Evolutionary conservation across 37 sponge, comb jelly and placozoan genomes (phyloP), one percentile per base, ranked within the genome.

Genomic region (Mnemiopsis leidyi): DNA sequence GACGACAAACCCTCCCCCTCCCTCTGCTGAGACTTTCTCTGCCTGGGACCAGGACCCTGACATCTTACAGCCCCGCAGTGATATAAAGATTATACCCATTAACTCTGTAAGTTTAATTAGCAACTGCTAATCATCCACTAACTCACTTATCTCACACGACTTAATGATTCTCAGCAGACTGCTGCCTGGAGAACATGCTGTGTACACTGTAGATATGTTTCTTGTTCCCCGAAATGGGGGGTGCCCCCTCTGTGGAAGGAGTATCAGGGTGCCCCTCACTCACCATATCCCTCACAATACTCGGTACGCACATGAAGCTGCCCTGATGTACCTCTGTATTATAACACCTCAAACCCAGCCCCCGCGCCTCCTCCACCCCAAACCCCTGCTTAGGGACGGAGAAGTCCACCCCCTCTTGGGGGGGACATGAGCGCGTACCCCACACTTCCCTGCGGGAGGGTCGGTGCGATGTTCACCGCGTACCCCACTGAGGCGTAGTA

Each of bases 261-360:
- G 25, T 71, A 71, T n/a, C 75, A 29, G 75, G 61, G 61, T 48
- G 61, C 61, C 61, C 75, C 30, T 71, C 75, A 71, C 30, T 28
- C 5, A 71, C 75, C 30, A 71, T n/a, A 18, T 71, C 75, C 25
- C 75, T n/a, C 3, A 71, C 75, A 23, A 71, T 71, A 29, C 30
- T 29, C 30, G 75, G 75, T 5, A 71, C 75, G 20, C 75, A 71
- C 75, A 71, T 71, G 75, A 71, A 71, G 30, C 75, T 71, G 5
- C 75, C 75, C 75, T 71, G 75, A 28, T 71, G 75, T 71, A 71
- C 75, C 75, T 71, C 75, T 71, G 75, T 71, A 25, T 71, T 71
- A 25, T 71, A 71, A 25, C 75, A 71, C 25, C 75, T 13, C 25
- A 71, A 25, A 29, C 75, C 75, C 25, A 71, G 75, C 75, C 20